Conservation (phyloP, 1,140 invertebrate species). For the Drosophila pruinosa region DNA sequence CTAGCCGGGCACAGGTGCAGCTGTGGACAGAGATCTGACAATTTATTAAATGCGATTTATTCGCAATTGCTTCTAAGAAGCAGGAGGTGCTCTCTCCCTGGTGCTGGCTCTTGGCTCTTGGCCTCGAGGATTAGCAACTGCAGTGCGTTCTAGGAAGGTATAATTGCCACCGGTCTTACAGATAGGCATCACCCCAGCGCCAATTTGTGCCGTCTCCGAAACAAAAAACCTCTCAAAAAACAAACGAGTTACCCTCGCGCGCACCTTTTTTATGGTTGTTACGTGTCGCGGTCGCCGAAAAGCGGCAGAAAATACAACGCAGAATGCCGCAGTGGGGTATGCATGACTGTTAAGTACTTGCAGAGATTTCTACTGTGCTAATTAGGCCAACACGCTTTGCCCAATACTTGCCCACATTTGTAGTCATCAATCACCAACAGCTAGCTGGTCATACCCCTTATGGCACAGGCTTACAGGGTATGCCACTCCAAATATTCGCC, state of each 20-base stretch:
- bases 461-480: slow-evolving; percentile 4
- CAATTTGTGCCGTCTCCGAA: slow-evolving; percentile 61
- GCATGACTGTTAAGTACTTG: not conserved
- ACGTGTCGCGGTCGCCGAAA: slow-evolving; percentile 78
- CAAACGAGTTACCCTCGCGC: slow-evolving; percentile 59
- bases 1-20: not conserved
- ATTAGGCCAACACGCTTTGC: no score
- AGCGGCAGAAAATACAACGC: slow-evolving; percentile 34
- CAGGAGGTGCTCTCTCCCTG: slow-evolving; percentile 56
- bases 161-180: slow-evolving; percentile 78
- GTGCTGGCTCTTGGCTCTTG: not conserved
- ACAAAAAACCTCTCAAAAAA: slow-evolving; percentile 14
- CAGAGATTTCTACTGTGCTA: no score
- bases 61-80: slow-evolving; percentile 78
- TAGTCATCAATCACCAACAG: no score
- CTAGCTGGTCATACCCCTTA: not conserved
- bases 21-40: slow-evolving; percentile 40
- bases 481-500: slow-evolving; percentile 75
- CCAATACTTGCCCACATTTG: no score
- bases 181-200: slow-evolving; percentile 75
- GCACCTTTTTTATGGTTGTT: slow-evolving; percentile 80
- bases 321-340: not conserved
- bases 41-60: slow-evolving; percentile 80
- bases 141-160: slow-evolving; percentile 35
- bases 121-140: slow-evolving; percentile 11